Evolutionary conservation across 2,113 vertebrate species (phyloP).

Genomic region (Embiotoca jacksoni): DNA sequence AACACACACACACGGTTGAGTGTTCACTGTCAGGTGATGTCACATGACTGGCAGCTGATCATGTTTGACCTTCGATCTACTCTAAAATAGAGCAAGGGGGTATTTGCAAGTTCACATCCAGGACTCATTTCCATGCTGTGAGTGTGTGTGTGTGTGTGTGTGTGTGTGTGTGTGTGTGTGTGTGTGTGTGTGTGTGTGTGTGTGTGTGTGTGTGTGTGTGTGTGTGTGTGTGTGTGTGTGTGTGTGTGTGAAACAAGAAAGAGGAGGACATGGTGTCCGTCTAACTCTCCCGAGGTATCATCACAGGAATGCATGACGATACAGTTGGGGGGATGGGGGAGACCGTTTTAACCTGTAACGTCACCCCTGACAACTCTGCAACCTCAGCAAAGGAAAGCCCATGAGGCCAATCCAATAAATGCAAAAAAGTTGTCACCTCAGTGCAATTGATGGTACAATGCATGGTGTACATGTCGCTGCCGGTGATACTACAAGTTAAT

Average conservation of each 20-base stretch:
- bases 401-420: slow-evolving; percentile 30
- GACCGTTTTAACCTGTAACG: slow-evolving; percentile 1
- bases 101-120: slow-evolving; percentile 39
- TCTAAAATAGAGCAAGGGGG: slow-evolving; percentile 64
- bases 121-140: not conserved
- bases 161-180: not conserved
- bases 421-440: slow-evolving; percentile 19
- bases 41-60: slow-evolving; percentile 56
- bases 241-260: not conserved
- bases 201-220: not conserved
- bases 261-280: slow-evolving; percentile 42
- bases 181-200: slow-evolving; percentile 7
- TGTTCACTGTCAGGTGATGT: slow-evolving; percentile 47
- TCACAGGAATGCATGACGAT: slow-evolving; percentile 47
- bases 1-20: not conserved
- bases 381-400: not conserved
- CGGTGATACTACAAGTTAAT: slow-evolving; percentile 42
- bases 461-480: not conserved
- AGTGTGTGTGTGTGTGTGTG: not conserved
- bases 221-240: not conserved
- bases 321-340: not conserved
- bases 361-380: slow-evolving; percentile 40
- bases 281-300: slow-evolving; percentile 35
- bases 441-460: not conserved
- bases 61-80: slow-evolving; percentile 28